Evolutionary conservation across 2,113 vertebrate genomes (phyloP), one percentile per base, ranked within the genome.

Genomic region (Eudyptes chrysolophus): DNA sequence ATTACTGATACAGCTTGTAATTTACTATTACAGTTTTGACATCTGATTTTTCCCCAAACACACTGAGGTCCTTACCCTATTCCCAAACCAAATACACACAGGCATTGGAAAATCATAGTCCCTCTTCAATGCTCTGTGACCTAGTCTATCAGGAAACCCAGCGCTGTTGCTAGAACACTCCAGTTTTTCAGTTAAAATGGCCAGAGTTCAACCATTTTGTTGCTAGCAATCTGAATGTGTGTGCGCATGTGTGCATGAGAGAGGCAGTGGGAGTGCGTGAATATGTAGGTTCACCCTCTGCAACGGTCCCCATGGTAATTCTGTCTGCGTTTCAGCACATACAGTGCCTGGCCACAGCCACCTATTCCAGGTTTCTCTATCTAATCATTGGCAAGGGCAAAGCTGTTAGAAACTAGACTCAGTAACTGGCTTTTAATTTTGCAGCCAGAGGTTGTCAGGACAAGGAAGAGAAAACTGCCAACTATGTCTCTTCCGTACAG

Each of bases 361-460:
- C 83, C 79, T 77, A 13, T n/a, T 74, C 93, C 95, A 95, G 70
- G 62, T 89, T 89, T 92, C 92, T 93, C 80, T 61, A 68, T 70
- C 62, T 54, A 84, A 90, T 83, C n/a, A 66, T 20, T 86, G 92
- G 90, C 94, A 86, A 95, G 84, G 66, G 81, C 92, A 97, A 95
- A 96, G 78, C 69, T 62, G 5, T 80, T 49, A 64, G 89, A 91
- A 97, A 89, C 24, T 8, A 72, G 72, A 65, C 60, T 95, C 72
- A 9, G 58, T 75, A 84, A 97, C 46, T n/a, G 51, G 65, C 90
- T 97, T 94, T 85, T 71, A 81, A 87, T 97, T 92, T 96, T 95
- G 85, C 70, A 89, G 89, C 82, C 64, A 61, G 95, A 92, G 92
- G 97, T 97, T 98, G 97, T 97, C 98, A 97, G 97, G 98, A 97